Percentiles rank a stretch among this genome's conserved stretches.
phyloP scores from a whole-genome alignment of 2,888 invertebrate genomes.

The Tetropium fuscum region DNA sequence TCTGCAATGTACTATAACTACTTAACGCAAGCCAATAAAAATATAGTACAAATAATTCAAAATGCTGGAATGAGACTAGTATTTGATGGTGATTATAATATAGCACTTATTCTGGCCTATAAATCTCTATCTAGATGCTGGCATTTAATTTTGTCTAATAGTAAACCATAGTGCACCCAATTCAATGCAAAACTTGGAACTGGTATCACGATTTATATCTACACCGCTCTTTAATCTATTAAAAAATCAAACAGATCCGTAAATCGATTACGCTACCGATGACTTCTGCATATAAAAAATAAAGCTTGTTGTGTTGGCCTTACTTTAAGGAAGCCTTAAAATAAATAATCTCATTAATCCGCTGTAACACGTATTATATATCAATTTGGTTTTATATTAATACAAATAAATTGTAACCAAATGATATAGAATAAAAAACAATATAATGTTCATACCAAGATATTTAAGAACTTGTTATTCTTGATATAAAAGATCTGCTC shows the following conservation, averaged over 20 bases:
- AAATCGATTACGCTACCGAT: conserved; percentile 21
- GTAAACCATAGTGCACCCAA: conserved; percentile 1
- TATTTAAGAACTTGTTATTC: conserved; percentile 4
- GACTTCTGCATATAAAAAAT: conserved; percentile 17
- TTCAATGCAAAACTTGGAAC: not conserved
- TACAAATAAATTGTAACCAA: conserved; percentile 10
- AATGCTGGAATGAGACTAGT: no score
- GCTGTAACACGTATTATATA: not conserved
- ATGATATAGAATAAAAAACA: conserved; percentile 17
- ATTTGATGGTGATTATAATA: no score
- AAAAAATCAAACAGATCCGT: conserved; percentile 10
- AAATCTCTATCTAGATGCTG: no score
- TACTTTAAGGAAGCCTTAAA: conserved; percentile 3
- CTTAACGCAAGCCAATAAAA: no score
- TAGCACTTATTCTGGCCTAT: no score
- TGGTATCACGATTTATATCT: conserved; percentile 3
- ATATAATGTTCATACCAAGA: no score
- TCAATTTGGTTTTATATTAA: conserved; percentile 16
- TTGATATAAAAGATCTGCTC: no score
- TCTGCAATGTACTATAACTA: no score
- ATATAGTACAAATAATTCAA: no score
- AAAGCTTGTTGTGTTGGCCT: conserved; percentile 5
- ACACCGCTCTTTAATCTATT: conserved; percentile 4
- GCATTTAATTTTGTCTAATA: not conserved
- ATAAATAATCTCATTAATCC: conserved; percentile 6